Evolutionary conservation across 2,797 vertebrate species (phyloP).

Genomic region (Channallabes apus): DNA sequence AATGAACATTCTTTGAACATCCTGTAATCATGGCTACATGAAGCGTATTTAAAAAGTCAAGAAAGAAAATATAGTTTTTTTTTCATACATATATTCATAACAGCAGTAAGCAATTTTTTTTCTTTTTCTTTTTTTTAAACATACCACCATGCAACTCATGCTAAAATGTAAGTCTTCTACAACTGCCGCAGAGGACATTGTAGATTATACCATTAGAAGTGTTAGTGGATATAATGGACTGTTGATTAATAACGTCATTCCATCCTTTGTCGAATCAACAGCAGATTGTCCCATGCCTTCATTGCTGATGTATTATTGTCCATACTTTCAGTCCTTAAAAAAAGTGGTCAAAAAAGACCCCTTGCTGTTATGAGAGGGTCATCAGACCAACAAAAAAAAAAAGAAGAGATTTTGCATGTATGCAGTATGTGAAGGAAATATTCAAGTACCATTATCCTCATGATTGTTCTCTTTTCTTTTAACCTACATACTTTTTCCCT

Average conservation of each 20-base stretch:
- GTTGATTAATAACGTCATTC: conserved; percentile 41
- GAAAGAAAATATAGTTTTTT: conserved; percentile 75
- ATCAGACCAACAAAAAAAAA: conserved; percentile 13
- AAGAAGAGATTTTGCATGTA: conserved; percentile 15
- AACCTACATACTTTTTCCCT: conserved; percentile 38
- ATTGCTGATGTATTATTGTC: conserved; percentile 20
- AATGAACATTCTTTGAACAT: conserved; percentile 71
- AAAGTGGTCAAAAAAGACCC: conserved; percentile 26
- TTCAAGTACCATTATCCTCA: conserved; percentile 22
- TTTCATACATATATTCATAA: conserved; percentile 71
- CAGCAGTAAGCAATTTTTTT: conserved; percentile 66
- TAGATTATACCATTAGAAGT: conserved; percentile 46
- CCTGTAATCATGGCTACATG: conserved; percentile 77
- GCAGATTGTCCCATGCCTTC: conserved; percentile 24
- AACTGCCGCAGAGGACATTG: conserved; percentile 43
- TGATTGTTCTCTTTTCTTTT: conserved; percentile 35
- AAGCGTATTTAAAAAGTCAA: conserved; percentile 76
- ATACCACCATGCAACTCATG: conserved; percentile 85
- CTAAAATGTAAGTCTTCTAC: conserved; percentile 69
- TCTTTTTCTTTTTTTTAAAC: conserved; percentile 25
- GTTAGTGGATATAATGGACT: conserved; percentile 36
- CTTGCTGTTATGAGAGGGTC: neutral
- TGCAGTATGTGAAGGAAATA: conserved; percentile 20
- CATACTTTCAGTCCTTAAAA: conserved; percentile 44
- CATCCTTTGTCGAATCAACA: conserved; percentile 28